These are phyloP conservation scores for Thera obeliscata DNA, from an alignment of 2,888 invertebrate genomes.

Conservation along the genomic window DNA sequence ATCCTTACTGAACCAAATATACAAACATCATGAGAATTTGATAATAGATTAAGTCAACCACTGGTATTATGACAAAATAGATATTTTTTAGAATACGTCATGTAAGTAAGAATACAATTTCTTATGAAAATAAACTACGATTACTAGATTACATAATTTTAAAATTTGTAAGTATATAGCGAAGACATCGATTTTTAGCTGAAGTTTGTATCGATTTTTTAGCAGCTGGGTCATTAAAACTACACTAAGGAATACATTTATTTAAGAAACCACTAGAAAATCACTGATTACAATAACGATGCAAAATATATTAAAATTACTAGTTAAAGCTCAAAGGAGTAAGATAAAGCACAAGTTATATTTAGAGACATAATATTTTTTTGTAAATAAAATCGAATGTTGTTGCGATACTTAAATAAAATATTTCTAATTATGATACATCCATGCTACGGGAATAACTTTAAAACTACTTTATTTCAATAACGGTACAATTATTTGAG, in stretches of 20 bases:
- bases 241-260: not conserved
- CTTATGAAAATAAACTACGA: constrained; percentile 19
- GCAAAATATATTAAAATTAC: constrained; percentile 37
- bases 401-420: not conserved
- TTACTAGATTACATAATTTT: constrained; percentile 3
- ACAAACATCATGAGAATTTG: constrained; percentile 21
- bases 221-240: constrained; percentile 1
- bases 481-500: constrained; percentile 29
- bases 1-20: constrained; percentile 8
- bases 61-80: constrained; percentile 11
- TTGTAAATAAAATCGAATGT: constrained; percentile 4
- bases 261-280: constrained; percentile 9
- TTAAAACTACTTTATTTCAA: constrained; percentile 12
- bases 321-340: constrained; percentile 56
- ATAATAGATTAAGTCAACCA: constrained; percentile 13
- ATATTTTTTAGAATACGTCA: constrained; percentile 14
- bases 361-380: not conserved
- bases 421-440: not conserved
- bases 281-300: constrained; percentile 16
- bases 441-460: not conserved
- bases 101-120: constrained; percentile 37
- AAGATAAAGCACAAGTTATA: constrained; percentile 18
- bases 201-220: constrained; percentile 3
- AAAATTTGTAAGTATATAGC: constrained; percentile 11
- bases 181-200: constrained; percentile 29